A percentile compares a stretch with the other conserved stretches of the same genome.
phyloP scores from a whole-genome alignment of 2,113 vertebrate genomes.

The Marmota flaviventris region DNA sequence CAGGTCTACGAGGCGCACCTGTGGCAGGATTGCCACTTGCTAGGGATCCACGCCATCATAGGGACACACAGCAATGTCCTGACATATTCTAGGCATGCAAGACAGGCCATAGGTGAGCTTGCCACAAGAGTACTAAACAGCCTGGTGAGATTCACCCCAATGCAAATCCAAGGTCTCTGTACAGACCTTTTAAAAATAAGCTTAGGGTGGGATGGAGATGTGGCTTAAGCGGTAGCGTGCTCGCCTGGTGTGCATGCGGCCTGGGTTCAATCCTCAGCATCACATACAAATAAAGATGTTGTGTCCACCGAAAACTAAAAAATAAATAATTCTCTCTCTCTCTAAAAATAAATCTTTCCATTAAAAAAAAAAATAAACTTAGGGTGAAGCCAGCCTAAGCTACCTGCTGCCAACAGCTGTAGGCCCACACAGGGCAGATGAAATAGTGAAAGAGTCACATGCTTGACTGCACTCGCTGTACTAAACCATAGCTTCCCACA shows the following conservation, averaged over 20 bases:
- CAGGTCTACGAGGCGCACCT: background rate
- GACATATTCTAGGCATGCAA: accelerated
- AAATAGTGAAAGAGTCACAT: background rate
- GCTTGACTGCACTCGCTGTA: background rate
- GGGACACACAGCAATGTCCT: accelerated
- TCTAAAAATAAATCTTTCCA: too few species aligned
- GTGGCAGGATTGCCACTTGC: too few species aligned
- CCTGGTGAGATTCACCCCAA: background rate
- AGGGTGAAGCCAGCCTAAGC: background rate
- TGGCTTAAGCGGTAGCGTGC: too few species aligned
- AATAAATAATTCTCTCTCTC: too few species aligned
- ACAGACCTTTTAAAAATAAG: background rate
- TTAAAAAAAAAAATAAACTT: background rate
- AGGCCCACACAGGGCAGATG: background rate
- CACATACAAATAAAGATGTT: too few species aligned
- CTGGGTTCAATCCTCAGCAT: too few species aligned
- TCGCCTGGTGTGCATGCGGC: too few species aligned
- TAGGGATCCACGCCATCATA: background rate
- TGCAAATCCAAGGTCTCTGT: background rate
- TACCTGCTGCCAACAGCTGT: background rate
- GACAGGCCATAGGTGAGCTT: background rate
- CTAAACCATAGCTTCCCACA: background rate
- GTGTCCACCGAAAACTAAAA: too few species aligned
- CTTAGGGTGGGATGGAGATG: background rate
- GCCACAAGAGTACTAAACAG: background rate